Conservation (phyloP, 2,797 vertebrate genomes). For the Falco berigora region DNA sequence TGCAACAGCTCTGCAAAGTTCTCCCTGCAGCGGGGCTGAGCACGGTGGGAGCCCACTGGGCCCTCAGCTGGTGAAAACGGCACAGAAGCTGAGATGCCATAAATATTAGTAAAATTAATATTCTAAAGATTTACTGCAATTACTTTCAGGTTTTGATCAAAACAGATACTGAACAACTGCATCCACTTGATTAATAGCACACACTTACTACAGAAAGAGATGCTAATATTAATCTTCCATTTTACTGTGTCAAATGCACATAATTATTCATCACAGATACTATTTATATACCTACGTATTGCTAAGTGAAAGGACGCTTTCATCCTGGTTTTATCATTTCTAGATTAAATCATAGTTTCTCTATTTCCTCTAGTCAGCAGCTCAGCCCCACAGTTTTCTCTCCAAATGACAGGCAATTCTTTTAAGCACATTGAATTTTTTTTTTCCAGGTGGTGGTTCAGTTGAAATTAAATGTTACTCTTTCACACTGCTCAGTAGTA, state of each 20-base stretch:
- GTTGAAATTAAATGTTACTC: slow-evolving; percentile 19
- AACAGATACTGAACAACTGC: neutral
- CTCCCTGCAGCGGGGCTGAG: neutral
- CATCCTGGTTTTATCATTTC: slow-evolving; percentile 39
- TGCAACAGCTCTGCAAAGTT: neutral
- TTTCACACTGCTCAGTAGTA: neutral
- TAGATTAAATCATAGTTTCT: slow-evolving; percentile 55
- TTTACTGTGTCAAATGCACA: neutral
- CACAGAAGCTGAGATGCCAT: accelerated
- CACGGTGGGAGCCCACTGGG: accelerated
- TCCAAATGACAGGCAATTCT: slow-evolving; percentile 41
- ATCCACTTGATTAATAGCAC: neutral
- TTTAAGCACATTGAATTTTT: slow-evolving; percentile 19
- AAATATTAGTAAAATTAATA: neutral
- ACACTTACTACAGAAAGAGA: neutral
- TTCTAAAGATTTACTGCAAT: neutral
- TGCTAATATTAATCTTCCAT: neutral
- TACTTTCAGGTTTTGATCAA: neutral
- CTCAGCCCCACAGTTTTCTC: slow-evolving; percentile 44
- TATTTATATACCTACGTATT: slow-evolving; percentile 26
- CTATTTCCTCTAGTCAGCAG: slow-evolving; percentile 24
- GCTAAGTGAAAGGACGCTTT: slow-evolving; percentile 53
- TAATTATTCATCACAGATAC: neutral
- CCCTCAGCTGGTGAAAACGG: neutral
- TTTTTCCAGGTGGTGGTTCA: slow-evolving; percentile 55